Evolutionary conservation across 2,113 vertebrate genomes (phyloP), one percentile per base, ranked within the genome.

Genomic region (Cyanoderma ruficeps): DNA sequence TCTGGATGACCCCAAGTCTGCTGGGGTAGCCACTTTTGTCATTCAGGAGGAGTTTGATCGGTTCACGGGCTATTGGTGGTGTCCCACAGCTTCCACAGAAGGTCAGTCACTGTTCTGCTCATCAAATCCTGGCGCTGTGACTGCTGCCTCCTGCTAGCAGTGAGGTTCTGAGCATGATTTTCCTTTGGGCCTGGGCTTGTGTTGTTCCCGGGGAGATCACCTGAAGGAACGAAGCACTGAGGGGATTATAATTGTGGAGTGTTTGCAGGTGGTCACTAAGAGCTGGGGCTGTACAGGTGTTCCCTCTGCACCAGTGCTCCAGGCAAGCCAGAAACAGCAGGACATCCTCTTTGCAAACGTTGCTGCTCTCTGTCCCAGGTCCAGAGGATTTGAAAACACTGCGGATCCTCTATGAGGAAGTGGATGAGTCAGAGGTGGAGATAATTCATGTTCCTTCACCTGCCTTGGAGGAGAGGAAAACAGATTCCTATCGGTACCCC

Each of bases 11-110:
- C 99, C 99, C 61, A 99, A 98, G 81, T 99, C 99, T 71, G 99
- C 99, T 11, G 99, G 99, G 3, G 98, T 99, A 10, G 99, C 99
- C 92, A 99, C 99, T 9, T 99, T 99, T 74, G 99, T 99, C 98
- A 99, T 99, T 94, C 99, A 99, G 97, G 99, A 99, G 76, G 99
- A 99, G 97, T 99, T 99, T 92, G 99, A 99, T 93, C 98, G 99
- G 22, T 99, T 99, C 95, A 99, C 99, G 0, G 99, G 99, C 30
- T 99, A 99, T 96, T 99, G 99, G 99, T 99, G 99, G 99, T 99
- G 98, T 90, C 99, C 99, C 31, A 97, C 98, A 7, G 98, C 98
- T 86, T 97, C 98, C 60, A 96, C 97, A 75, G 98, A 99, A 98
- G 99, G 99, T 99, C 88, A 92, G 98, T 75, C 27, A 0, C 7